A percentile compares a stretch with the other conserved stretches of the same genome.
These are phyloP conservation scores for Phalacrocorax carbo DNA, from an alignment of 2,113 vertebrate genomes.

Conservation along the genomic window DNA sequence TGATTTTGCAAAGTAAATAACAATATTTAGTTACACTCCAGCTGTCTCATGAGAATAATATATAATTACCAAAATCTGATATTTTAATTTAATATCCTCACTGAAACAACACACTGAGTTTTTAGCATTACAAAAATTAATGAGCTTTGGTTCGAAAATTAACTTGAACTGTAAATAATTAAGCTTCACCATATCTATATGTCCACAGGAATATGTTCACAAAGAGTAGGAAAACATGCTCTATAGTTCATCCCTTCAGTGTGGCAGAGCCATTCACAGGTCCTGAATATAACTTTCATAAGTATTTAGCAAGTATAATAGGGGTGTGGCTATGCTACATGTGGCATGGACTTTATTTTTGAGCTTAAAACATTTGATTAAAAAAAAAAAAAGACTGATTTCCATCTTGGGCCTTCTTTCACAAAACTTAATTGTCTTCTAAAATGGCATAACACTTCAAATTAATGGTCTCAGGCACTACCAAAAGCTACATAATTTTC, in stretches of 20 bases:
- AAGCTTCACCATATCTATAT: neutral
- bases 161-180: constrained; percentile 35
- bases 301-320: neutral
- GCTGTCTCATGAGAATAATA: constrained; percentile 15
- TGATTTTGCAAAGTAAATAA: constrained; percentile 32
- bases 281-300: neutral
- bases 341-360: neutral
- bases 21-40: constrained; percentile 15
- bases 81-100: constrained; percentile 16
- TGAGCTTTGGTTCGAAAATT: constrained; percentile 11
- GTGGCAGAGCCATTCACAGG: neutral
- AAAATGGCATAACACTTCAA: neutral
- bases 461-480: neutral
- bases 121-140: constrained; percentile 16
- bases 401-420: neutral
- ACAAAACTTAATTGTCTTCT: neutral
- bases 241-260: neutral
- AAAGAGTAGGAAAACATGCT: neutral
- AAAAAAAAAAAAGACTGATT: neutral
- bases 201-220: neutral
- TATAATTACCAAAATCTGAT: constrained; percentile 29
- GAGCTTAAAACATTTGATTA: neutral
- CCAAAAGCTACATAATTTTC: neutral
- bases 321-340: neutral
- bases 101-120: neutral